phyloP scores from a whole-genome alignment of 2,797 vertebrate genomes.

The Sebastes wilsoni region DNA sequence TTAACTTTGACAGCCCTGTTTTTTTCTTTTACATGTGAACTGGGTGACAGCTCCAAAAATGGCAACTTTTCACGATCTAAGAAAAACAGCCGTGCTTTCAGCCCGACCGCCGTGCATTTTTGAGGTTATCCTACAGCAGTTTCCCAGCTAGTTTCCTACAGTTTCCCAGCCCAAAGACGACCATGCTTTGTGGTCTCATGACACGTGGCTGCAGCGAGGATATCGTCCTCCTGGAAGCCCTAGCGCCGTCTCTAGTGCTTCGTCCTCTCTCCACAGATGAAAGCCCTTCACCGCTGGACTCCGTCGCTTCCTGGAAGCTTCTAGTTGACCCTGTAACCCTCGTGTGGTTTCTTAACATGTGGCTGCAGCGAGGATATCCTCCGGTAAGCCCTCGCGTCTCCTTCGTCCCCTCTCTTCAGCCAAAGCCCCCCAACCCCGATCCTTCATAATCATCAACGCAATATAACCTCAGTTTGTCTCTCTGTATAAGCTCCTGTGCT shows the following conservation, averaged over 20 bases:
- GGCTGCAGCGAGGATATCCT: too few relatives aligned
- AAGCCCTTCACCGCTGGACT: background rate
- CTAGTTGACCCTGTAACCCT: background rate
- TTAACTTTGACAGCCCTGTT: too few relatives aligned
- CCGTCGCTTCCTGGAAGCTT: slow-evolving; percentile 4
- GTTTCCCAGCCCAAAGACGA: background rate
- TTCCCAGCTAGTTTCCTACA: too few relatives aligned
- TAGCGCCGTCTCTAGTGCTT: background rate
- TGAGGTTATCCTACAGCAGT: background rate
- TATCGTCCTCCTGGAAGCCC: background rate
- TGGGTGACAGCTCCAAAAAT: background rate
- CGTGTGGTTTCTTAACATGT: too few relatives aligned
- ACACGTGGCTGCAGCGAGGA: background rate
- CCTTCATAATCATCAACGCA: background rate
- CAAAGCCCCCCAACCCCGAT: too few relatives aligned
- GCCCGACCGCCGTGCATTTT: background rate
- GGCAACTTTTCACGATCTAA: slow-evolving; percentile 15
- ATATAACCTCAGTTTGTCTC: background rate
- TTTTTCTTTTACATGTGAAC: too few relatives aligned
- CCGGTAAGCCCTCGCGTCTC: background rate
- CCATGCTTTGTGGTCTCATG: background rate
- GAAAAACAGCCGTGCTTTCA: background rate
- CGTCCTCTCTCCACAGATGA: background rate
- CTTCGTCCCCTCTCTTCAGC: background rate
- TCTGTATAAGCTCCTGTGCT: background rate